phyloP scores from a whole-genome alignment of 2,797 vertebrate genomes.

The Enteromius treurensis region DNA sequence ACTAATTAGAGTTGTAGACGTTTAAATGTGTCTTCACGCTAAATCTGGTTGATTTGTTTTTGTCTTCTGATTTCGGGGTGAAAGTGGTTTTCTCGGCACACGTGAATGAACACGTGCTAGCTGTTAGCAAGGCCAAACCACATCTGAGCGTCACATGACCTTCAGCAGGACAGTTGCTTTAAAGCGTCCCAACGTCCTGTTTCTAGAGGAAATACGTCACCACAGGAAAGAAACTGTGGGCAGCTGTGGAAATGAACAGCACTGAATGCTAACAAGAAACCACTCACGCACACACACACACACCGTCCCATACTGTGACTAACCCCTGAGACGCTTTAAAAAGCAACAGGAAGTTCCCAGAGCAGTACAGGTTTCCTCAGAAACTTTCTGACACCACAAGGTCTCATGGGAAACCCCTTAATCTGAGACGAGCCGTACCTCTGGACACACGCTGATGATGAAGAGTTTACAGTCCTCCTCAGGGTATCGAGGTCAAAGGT shows the following conservation, averaged over 20 bases:
- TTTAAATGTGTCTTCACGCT: neutral
- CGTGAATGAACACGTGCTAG: conserved; percentile 13
- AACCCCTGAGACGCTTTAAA: conserved; percentile 16
- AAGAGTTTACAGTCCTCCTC: conserved; percentile 46
- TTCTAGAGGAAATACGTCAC: neutral
- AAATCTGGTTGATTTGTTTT: neutral
- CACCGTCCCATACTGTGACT: conserved; percentile 26
- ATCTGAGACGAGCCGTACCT: neutral
- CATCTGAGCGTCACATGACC: neutral
- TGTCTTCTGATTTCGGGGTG: neutral
- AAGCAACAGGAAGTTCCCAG: conserved; percentile 28
- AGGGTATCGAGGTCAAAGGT: conserved; percentile 40
- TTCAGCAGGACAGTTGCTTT: neutral
- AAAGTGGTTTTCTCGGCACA: neutral
- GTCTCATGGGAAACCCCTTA: conserved; percentile 7
- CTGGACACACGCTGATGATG: neutral
- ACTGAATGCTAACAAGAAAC: neutral
- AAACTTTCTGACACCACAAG: neutral
- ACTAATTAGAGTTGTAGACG: neutral
- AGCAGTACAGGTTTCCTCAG: neutral
- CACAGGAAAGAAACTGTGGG: neutral
- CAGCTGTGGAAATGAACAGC: neutral
- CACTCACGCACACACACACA: conserved; percentile 24
- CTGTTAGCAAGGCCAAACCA: neutral
- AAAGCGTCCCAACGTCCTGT: conserved; percentile 1